These are phyloP conservation scores for Sogatella furcifera DNA, from an alignment of 1,140 invertebrate genomes.

Conservation along the genomic window DNA sequence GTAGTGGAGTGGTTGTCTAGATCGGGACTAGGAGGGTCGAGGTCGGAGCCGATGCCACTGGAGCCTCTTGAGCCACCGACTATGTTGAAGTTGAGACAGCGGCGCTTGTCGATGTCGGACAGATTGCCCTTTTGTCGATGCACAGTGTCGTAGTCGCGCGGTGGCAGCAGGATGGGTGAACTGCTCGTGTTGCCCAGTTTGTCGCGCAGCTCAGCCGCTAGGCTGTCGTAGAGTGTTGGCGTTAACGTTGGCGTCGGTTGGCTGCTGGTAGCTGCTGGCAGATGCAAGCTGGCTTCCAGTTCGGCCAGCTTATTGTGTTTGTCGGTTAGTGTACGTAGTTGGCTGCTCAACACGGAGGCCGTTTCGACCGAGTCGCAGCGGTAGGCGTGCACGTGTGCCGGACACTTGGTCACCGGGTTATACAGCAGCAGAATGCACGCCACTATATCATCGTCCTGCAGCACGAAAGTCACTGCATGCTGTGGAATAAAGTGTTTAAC, in stretches of 20 bases:
- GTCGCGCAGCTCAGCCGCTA: slow-evolving; percentile 81
- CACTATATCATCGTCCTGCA: slow-evolving; percentile 82
- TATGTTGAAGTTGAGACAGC: slow-evolving; percentile 59
- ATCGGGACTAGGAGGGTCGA: slow-evolving; percentile 61
- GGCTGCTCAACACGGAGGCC: slow-evolving; percentile 68
- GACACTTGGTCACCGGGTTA: slow-evolving; percentile 80
- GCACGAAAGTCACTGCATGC: slow-evolving; percentile 78
- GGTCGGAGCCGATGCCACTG: slow-evolving; percentile 76
- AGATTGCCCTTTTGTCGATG: slow-evolving; percentile 74
- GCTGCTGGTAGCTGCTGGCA: background rate
- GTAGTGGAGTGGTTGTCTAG: slow-evolving; percentile 29
- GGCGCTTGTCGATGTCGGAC: slow-evolving; percentile 62
- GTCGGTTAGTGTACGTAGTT: slow-evolving; percentile 73
- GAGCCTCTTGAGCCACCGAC: slow-evolving; percentile 49
- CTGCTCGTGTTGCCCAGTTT: slow-evolving; percentile 58
- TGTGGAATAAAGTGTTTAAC: slow-evolving; percentile 94
- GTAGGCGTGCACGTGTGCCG: slow-evolving; percentile 89
- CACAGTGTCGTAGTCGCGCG: slow-evolving; percentile 85
- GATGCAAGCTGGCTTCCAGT: slow-evolving; percentile 47
- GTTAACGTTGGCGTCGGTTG: slow-evolving; percentile 29
- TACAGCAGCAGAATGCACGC: slow-evolving; percentile 79
- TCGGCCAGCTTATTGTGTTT: slow-evolving; percentile 77
- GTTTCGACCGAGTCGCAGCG: slow-evolving; percentile 90
- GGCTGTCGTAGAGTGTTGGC: slow-evolving; percentile 74
- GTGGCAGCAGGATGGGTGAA: slow-evolving; percentile 75